Conservation (phyloP, 2,888 invertebrate genomes). For the Chymomyza amoena region DNA sequence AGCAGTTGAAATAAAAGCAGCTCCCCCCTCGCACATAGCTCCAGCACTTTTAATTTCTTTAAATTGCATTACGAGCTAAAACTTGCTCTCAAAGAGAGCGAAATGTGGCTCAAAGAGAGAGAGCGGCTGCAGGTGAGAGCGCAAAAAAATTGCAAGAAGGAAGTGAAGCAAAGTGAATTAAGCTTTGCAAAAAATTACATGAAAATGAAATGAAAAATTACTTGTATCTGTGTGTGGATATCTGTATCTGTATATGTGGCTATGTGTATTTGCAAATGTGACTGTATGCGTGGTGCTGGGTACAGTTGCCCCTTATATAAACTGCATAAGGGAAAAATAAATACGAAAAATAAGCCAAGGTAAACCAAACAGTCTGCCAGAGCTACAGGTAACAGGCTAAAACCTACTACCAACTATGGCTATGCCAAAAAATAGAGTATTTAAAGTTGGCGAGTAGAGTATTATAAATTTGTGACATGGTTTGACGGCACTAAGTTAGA, state of each 20-base stretch:
- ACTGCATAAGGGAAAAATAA: not conserved
- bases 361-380: not conserved
- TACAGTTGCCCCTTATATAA: not conserved
- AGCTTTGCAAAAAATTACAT: constrained; percentile 36
- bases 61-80: constrained; percentile 56
- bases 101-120: not conserved
- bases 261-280: not conserved
- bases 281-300: not conserved
- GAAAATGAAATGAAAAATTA: not conserved
- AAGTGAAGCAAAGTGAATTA: constrained; percentile 52
- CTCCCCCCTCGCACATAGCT: constrained; percentile 34
- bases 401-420: not conserved
- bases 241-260: not conserved
- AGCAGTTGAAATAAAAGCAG: not conserved
- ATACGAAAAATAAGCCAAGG: constrained; percentile 10
- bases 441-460: not conserved
- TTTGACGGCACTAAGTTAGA: not conserved
- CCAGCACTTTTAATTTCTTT: constrained; percentile 64
- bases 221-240: not conserved
- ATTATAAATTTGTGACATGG: not conserved
- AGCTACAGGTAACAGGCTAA: constrained; percentile 27
- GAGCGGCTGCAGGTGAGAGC: constrained; percentile 39
- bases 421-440: not conserved
- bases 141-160: not conserved
- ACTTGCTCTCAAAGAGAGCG: not conserved